Base-by-base conservation (phyloP, 2,888 invertebrate species). In the Rutpela maculata region DNA sequence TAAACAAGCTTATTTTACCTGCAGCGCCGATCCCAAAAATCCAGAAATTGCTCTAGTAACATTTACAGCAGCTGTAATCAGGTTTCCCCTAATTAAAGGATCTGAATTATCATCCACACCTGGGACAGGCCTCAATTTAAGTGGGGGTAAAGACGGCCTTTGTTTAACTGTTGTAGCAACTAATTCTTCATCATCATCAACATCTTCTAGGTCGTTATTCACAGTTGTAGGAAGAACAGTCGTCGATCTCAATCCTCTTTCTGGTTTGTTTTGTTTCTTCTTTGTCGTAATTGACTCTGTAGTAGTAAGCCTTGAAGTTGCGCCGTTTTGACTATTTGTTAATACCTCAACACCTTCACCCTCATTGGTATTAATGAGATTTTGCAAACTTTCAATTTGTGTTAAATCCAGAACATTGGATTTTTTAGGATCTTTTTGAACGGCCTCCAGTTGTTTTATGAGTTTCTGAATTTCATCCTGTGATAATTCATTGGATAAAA, bases 41-140 rank as follows among this genome's bases (percentile, higher is more conserved):
- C 94, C 93, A 78, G 95, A 94, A 88, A 95, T 95, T 1, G 95
- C 94, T 88, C 94, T 92, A 35, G 95, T 95, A 78, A 95, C 95
- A 85, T 95, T 95, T 82, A 95, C 93, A 76, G 95, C 95, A 18
- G 95, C 94, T 74, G 93, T 94, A 68, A 95, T 92, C 76, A 95
- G 91, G 88, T 91, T 91, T 78, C 89, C 90, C 76, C 91, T 87
- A 56, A 90, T 88, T 68, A 88, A 84, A 19, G 87, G 84, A 63
- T 86, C 87, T 9, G 86, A 82, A 63, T 83, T 85, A 72, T 87
- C 86, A 66, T 86, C 86, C 11, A 90, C 84, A 7, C 90, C 90
- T 15, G 87, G 88, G 38, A 90, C 88, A 17, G 89, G 89, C 76
- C 87, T 85, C 69, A 90, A 81, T 72, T 86, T 86, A 4, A 90